A percentile compares a stretch with the other conserved stretches of the same genome.
These are phyloP conservation scores for Caenorhabditis japonica DNA, from an alignment of 2,888 invertebrate species.

Conservation along the genomic window DNA sequence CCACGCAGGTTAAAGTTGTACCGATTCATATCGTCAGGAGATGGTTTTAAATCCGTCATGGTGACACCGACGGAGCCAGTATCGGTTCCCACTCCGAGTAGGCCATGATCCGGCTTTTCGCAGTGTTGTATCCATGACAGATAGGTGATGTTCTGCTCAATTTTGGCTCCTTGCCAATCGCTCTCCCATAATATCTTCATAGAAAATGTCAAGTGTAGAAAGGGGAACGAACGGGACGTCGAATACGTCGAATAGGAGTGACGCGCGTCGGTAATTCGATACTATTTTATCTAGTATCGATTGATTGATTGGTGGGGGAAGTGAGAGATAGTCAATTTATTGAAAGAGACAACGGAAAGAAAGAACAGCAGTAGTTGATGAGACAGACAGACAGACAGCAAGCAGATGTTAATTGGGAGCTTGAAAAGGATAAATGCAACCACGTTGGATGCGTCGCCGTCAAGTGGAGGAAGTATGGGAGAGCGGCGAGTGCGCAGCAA, in stretches of 20 bases:
- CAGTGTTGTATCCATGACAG: conserved; percentile 58
- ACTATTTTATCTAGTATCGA: conserved; percentile 21
- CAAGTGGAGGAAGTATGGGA: conserved; percentile 1
- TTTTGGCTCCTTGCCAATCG: conserved; percentile 74
- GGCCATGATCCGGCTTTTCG: conserved; percentile 59
- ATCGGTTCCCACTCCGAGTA: conserved; percentile 70
- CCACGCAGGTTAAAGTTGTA: conserved; percentile 94
- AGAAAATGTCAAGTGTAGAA: background rate
- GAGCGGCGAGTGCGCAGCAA: background rate
- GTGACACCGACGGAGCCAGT: conserved; percentile 76
- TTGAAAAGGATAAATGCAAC: conserved; percentile 44
- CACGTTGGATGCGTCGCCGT: conserved; percentile 1
- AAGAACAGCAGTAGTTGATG: conserved; percentile 13
- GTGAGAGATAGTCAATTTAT: background rate
- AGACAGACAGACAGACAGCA: conserved; percentile 12
- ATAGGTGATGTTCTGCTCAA: conserved; percentile 64
- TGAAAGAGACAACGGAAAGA: conserved; percentile 6
- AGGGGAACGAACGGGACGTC: background rate
- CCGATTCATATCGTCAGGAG: conserved; percentile 56
- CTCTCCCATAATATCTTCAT: conserved; percentile 75
- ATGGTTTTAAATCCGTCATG: conserved; percentile 62
- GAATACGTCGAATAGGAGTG: background rate
- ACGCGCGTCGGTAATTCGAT: conserved; percentile 18
- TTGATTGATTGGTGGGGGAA: conserved; percentile 5
- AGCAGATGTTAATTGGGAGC: conserved; percentile 50